Percentiles rank a stretch among this genome's conserved stretches.
These are phyloP conservation scores for Tetramorium parvispinum DNA, from an alignment of 1,140 invertebrate genomes.

Conservation along the genomic window DNA sequence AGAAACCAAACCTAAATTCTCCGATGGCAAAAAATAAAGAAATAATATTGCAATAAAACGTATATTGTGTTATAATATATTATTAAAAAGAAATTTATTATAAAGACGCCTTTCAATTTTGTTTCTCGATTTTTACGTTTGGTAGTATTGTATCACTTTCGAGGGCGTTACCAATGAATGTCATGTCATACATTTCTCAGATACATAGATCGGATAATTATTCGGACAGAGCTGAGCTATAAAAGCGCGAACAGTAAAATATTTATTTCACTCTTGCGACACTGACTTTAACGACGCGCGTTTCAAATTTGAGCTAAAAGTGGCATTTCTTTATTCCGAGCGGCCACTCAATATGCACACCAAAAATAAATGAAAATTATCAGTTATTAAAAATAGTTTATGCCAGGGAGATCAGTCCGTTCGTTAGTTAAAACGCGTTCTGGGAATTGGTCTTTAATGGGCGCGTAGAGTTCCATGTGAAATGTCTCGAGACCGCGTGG, in stretches of 20 bases:
- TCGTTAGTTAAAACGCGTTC: slow-evolving; percentile 70
- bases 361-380: slow-evolving; percentile 56
- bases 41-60: not conserved
- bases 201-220: slow-evolving; percentile 10
- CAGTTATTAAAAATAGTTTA: slow-evolving; percentile 75
- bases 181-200: slow-evolving; percentile 32
- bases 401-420: slow-evolving; percentile 65
- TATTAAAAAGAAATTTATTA: not conserved
- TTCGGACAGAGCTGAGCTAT: not conserved
- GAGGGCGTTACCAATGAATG: not conserved
- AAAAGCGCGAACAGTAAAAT: slow-evolving; percentile 24
- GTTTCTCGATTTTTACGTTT: not conserved
- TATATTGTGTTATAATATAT: not conserved
- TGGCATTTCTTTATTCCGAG: slow-evolving; percentile 35
- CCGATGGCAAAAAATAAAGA: not conserved
- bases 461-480: slow-evolving; percentile 67
- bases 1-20: not conserved
- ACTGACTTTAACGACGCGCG: slow-evolving; percentile 37
- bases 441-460: slow-evolving; percentile 73
- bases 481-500: slow-evolving; percentile 58
- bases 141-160: not conserved
- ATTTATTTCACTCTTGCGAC: slow-evolving; percentile 10
- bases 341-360: slow-evolving; percentile 46
- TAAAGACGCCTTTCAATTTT: not conserved
- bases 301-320: slow-evolving; percentile 4